Conservation (phyloP, 2,888 invertebrate genomes). For the Agriotes lineatus region DNA sequence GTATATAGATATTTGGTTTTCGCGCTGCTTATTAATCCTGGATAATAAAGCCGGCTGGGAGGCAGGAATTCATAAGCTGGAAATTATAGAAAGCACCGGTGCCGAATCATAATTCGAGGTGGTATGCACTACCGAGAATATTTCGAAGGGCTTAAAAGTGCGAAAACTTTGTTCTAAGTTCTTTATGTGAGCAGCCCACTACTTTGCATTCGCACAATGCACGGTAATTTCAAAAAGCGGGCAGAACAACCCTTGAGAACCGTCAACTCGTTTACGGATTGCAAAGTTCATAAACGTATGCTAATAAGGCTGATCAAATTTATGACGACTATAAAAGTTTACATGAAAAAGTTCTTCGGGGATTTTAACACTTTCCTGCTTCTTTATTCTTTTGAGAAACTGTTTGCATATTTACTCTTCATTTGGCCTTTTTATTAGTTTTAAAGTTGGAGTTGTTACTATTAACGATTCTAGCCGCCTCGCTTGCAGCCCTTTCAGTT, state of each 20-base stretch:
- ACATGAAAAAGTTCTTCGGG: slow-evolving; percentile 47
- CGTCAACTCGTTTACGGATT: slow-evolving; percentile 53
- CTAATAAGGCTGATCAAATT: slow-evolving; percentile 53
- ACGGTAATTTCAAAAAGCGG: slow-evolving; percentile 46
- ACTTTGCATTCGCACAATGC: slow-evolving; percentile 52
- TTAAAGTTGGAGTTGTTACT: slow-evolving; percentile 40
- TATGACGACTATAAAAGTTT: slow-evolving; percentile 52
- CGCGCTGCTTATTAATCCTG: neutral
- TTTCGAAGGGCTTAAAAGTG: slow-evolving; percentile 15
- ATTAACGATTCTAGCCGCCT: slow-evolving; percentile 30
- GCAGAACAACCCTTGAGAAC: slow-evolving; percentile 46
- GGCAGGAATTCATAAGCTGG: neutral
- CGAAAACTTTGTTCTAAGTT: slow-evolving; percentile 29
- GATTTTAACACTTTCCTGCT: slow-evolving; percentile 49
- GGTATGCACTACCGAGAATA: neutral
- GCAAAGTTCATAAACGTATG: slow-evolving; percentile 54
- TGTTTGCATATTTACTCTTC: slow-evolving; percentile 51
- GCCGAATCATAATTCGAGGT: slow-evolving; percentile 12
- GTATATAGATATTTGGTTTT: no score
- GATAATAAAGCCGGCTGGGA: neutral
- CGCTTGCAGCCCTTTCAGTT: slow-evolving; percentile 10
- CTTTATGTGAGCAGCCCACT: slow-evolving; percentile 23
- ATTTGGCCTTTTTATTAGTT: slow-evolving; percentile 48
- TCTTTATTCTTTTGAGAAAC: slow-evolving; percentile 46
- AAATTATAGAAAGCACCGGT: neutral